phyloP scores from a whole-genome alignment of 2,888 invertebrate genomes.

The Smittia aterrima region DNA sequence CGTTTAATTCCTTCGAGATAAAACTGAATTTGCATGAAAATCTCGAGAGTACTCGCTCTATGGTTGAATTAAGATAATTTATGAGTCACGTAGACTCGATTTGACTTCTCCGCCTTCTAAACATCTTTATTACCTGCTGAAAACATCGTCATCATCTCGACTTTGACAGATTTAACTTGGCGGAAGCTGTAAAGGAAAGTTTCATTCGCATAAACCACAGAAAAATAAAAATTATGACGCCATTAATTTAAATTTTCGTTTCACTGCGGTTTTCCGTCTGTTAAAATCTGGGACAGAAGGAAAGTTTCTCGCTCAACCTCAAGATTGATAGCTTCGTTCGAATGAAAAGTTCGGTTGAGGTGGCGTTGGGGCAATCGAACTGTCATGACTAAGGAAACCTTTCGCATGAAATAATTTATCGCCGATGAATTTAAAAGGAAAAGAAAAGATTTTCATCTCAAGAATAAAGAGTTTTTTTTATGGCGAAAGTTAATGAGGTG shows the following conservation, averaged over 20 bases:
- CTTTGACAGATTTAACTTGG: slow-evolving; percentile 36
- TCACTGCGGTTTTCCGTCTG: background rate
- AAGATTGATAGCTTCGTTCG: background rate
- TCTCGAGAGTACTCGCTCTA: background rate
- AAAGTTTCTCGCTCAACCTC: background rate
- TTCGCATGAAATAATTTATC: slow-evolving; percentile 10
- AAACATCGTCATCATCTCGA: slow-evolving; percentile 27
- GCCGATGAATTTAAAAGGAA: background rate
- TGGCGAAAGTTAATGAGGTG: slow-evolving; percentile 25
- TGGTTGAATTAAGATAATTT: background rate
- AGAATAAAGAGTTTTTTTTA: slow-evolving; percentile 14
- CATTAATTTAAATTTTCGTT: slow-evolving; percentile 38
- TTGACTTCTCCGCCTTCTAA: slow-evolving; percentile 7
- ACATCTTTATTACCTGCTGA: slow-evolving; percentile 37
- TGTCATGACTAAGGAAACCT: background rate
- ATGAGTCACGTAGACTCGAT: background rate
- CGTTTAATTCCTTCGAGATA: background rate
- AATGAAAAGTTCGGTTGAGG: background rate
- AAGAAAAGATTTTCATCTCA: background rate
- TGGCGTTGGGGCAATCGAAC: background rate
- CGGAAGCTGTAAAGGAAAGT: slow-evolving; percentile 30
- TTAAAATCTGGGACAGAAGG: background rate
- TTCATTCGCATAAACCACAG: background rate
- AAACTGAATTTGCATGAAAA: background rate
- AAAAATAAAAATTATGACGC: slow-evolving; percentile 34